These are phyloP conservation scores for Phacellophora camtschatica DNA, from an alignment of 30 jellyfish, hydroid and myxozoan species.

Conservation along the genomic window DNA sequence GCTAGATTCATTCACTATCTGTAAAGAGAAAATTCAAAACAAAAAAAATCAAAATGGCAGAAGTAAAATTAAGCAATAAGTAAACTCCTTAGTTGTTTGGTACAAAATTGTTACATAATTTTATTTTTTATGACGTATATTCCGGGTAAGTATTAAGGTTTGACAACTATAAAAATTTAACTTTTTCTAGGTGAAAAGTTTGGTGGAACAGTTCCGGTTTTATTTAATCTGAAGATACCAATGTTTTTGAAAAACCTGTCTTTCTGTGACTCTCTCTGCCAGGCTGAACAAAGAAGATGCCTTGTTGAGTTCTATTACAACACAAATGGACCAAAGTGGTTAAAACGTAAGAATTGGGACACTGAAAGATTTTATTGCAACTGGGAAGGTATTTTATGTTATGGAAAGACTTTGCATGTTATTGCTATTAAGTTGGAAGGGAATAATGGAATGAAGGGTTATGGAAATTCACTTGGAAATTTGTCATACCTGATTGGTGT, in stretches of 20 bases:
- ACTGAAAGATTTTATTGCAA: conserved; percentile 26
- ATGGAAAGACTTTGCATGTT: conserved; percentile 22
- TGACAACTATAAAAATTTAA: too few relatives aligned
- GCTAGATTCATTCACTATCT: too few relatives aligned
- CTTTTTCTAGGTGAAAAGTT: conserved; percentile 48
- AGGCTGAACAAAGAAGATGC: background rate
- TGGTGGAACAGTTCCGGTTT: conserved; percentile 54
- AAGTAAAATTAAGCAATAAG: too few relatives aligned
- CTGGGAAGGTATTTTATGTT: conserved; percentile 74
- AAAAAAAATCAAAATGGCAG: too few relatives aligned
- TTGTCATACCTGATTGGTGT: conserved; percentile 51
- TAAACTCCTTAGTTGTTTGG: too few relatives aligned
- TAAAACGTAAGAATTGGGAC: conserved; percentile 20
- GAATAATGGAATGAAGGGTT: conserved; percentile 53
- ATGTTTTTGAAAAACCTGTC: background rate
- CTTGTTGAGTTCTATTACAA: conserved; percentile 6
- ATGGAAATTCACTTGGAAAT: conserved; percentile 14
- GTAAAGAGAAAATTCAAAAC: too few relatives aligned
- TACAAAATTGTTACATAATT: too few relatives aligned
- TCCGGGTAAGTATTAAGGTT: too few relatives aligned
- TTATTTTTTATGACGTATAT: too few relatives aligned
- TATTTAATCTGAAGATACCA: conserved; percentile 65
- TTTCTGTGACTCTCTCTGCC: conserved; percentile 22
- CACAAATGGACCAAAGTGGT: conserved; percentile 51
- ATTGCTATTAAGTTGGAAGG: conserved; percentile 50